Base-by-base conservation (phyloP, 2,888 invertebrate species). In the Reticulitermes lucifugus region DNA sequence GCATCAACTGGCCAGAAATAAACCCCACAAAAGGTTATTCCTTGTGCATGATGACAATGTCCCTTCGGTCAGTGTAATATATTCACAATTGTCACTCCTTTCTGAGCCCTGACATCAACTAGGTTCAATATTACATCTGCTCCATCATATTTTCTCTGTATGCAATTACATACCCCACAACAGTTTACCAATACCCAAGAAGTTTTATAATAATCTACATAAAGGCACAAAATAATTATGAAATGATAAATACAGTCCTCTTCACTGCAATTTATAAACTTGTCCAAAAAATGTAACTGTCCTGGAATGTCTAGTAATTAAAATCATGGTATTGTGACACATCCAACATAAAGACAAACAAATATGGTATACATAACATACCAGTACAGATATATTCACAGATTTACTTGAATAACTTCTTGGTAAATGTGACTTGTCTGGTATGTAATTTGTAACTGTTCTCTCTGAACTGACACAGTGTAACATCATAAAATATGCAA, bases 1-100 rank as follows among this genome's bases (percentile, higher is more conserved):
- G 77, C 46, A 77, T 70, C 82, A 83, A 83, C 82, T 83, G 70
- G 82, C 82, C 82, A 83, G 65, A 83, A 83, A 83, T 59, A 81
- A 81, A 81, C 65, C 65, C 25, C 29, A 46, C 25, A n/a, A 9
- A 65, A 65, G 65, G 60, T n/a, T n/a, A 22, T 60, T 21, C 12
- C 65, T 65, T 65, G 25, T 65, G 65, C 14, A 65, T 25, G 25
- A 65, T 25, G 65, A 65, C 65, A 25, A 65, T 25, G 65, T 65
- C 25, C 12, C 65, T n/a, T 65, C 65, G 14, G 65, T 65, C 25
- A 65, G 55, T 55, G 55, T 55, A 55, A n/a, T 5, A 65, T 65
- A 65, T 65, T 65, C n/a, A 65, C 65, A 65, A 65, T 9, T 2
- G 18, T 60, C 65, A 65, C 7, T 25, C 65, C n/a, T 25, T 25